These are phyloP conservation scores for Luperina testacea DNA, from an alignment of 2,888 invertebrate species.

Conservation along the genomic window DNA sequence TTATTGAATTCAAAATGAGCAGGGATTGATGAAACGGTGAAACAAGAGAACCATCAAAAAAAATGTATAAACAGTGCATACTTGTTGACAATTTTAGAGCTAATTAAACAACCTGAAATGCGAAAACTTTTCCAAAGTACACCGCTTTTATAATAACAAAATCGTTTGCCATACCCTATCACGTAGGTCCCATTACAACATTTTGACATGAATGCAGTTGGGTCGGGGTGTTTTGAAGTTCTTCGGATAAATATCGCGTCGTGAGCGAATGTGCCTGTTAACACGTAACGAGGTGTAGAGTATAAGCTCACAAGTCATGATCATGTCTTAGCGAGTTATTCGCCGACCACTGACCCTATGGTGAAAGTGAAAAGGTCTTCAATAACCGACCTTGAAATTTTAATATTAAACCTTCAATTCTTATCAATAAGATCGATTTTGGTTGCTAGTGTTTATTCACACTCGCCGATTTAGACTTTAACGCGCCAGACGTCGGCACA, in stretches of 20 bases:
- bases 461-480: slow-evolving; percentile 78
- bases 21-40: not conserved
- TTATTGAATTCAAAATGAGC: not conserved
- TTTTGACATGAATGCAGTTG: slow-evolving; percentile 79
- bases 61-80: not conserved
- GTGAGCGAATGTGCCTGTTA: slow-evolving; percentile 90
- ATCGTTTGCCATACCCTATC: slow-evolving; percentile 67
- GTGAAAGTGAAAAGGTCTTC: slow-evolving; percentile 76
- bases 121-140: slow-evolving; percentile 28
- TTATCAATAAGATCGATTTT: slow-evolving; percentile 65
- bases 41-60: not conserved
- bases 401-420: slow-evolving; percentile 66
- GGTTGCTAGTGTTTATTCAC: slow-evolving; percentile 42
- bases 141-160: slow-evolving; percentile 51
- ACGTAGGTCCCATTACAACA: slow-evolving; percentile 83
- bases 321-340: slow-evolving; percentile 89
- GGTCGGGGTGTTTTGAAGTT: slow-evolving; percentile 83
- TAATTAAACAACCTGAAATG: slow-evolving; percentile 2
- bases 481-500: slow-evolving; percentile 81
- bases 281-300: slow-evolving; percentile 90
- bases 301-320: slow-evolving; percentile 89
- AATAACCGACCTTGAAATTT: slow-evolving; percentile 47
- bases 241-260: slow-evolving; percentile 88
- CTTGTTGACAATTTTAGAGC: not conserved
- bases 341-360: slow-evolving; percentile 87